Base-by-base conservation (phyloP, 1,140 invertebrate species). In the Zaprionus camerounensis region DNA sequence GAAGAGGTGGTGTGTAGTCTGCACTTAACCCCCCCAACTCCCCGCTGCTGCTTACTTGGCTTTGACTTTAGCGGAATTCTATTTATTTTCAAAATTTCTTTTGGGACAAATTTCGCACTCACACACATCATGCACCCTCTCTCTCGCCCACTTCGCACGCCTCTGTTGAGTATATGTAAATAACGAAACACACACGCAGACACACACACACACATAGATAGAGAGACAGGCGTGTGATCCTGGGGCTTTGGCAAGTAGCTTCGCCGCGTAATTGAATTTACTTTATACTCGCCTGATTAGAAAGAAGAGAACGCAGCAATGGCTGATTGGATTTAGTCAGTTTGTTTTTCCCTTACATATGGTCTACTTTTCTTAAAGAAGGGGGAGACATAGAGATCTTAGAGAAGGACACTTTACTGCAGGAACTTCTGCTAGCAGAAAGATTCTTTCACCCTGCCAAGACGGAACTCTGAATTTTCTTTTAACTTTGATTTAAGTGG, bases 211-310 rank as follows among this genome's bases (percentile, higher is more conserved):
- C 71, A 62, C 78, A 66, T 44, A 6, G 12, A 57, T 36, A 22
- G 38, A 63, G 28, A n/a, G 49, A 58, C 75, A 88, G 85, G 75
- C 84, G 72, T 76, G 81, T 81, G 85, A 88, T 88, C 81, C 84
- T 72, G 51, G 78, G 84, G 81, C 80, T 90, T 85, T 90, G 71
- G 78, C 84, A 88, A 88, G 85, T 88, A 88, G 85, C 76, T 74
- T 65, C 73, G 75, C 85, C 84, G 84, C 85, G 85, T 88, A 88
- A 88, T 88, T 88, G 85, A 88, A 88, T 88, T 88, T 88, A 90
- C 85, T 88, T 88, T 90, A 88, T 88, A 88, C 85, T 88, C 85
- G 81, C 73, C 78, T 85, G 85, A 88, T 88, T 88, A 88, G 85
- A 90, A 90, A 74, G 64, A 64, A 74, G 44, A 57, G 22, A 56